Conservation (phyloP, 2,888 invertebrate genomes). For the Amiota mariae region DNA sequence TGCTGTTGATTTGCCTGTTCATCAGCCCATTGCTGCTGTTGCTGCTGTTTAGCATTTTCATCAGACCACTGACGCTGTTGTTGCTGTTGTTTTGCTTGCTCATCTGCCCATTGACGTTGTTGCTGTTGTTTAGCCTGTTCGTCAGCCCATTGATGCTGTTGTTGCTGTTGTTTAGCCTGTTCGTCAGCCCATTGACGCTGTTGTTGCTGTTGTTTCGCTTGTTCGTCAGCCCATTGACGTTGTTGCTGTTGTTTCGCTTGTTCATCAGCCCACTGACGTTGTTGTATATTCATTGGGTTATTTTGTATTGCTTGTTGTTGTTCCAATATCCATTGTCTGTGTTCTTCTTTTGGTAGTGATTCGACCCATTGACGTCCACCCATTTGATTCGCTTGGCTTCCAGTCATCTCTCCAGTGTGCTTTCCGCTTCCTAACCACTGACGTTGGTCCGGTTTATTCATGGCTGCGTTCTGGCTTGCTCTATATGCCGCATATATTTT, state of each 20-base stretch:
- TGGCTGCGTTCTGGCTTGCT: conserved; percentile 10
- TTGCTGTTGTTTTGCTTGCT: conserved; percentile 23
- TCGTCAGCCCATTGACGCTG: conserved; percentile 43
- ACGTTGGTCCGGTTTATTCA: conserved; percentile 5
- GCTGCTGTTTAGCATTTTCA: conserved; percentile 25
- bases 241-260: conserved; percentile 31
- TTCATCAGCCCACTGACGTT: conserved; percentile 31
- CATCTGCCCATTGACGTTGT: conserved; percentile 28
- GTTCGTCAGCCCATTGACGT: background rate
- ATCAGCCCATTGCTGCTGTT: conserved; percentile 6
- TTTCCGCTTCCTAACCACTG: conserved; percentile 6
- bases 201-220: conserved; percentile 6
- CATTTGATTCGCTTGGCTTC: background rate
- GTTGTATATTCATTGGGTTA: conserved; percentile 21
- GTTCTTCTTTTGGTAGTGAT: conserved; percentile 10
- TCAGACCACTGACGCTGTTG: conserved; percentile 39
- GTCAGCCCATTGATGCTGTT: conserved; percentile 33
- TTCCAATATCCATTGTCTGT: conserved; percentile 26
- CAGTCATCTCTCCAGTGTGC: conserved; percentile 3
- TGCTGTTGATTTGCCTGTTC: conserved; percentile 17
- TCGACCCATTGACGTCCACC: conserved; percentile 17
- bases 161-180: conserved; percentile 33
- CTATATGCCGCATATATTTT: conserved; percentile 46
- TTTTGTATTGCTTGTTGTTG: conserved; percentile 24
- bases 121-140: conserved; percentile 31